Evolutionary conservation across 2,113 vertebrate genomes (phyloP), one percentile per base, ranked within the genome.

Genomic region (Chaetodon auriga): DNA sequence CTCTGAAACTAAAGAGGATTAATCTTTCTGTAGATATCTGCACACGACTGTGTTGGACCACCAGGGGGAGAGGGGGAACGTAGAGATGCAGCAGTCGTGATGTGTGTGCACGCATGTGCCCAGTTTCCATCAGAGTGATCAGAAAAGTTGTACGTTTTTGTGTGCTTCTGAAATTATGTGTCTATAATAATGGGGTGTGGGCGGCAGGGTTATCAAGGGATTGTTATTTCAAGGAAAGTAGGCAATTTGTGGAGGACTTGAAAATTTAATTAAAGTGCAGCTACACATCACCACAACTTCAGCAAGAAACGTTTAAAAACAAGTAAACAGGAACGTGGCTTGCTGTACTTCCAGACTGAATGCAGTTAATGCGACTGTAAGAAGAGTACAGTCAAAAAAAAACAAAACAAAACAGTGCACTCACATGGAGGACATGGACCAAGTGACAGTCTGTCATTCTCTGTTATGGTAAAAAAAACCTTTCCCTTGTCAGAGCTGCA

Each of bases 371-470:
- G 38, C 49, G 1, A 1, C 23, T 12, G 38, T 15, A 14, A 75
- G 30, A 81, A 6, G 66, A 11, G 43, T 11, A 8, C 45, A 43
- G 35, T 53, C n/a, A 69, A 43, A 70, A 73, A 38, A 30, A 30
- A 30, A 21, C 14, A 35, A 25, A n/a, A 43, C 11, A n/a, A 38
- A 30, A n/a, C 7, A 43, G 38, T 45, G 53, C 12, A 10, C 12
- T 62, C 30, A 55, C 30, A 41, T n/a, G 30, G 3, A 74, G 38
- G 68, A 57, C 85, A 58, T 75, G 61, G 70, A 65, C 43, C 57
- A 30, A 62, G 54, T 79, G 79, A 77, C 71, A 80, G 53, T 78
- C 45, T 83, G 62, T 81, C 69, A 72, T 48, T 76, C 48, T 35
- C 38, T 57, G 23, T 70, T 77, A 60, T 57, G 23, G 63, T 77